Evolutionary conservation across 2,113 vertebrate genomes (phyloP), one percentile per base, ranked within the genome.

Genomic region (Sphaerodactylus townsendi): DNA sequence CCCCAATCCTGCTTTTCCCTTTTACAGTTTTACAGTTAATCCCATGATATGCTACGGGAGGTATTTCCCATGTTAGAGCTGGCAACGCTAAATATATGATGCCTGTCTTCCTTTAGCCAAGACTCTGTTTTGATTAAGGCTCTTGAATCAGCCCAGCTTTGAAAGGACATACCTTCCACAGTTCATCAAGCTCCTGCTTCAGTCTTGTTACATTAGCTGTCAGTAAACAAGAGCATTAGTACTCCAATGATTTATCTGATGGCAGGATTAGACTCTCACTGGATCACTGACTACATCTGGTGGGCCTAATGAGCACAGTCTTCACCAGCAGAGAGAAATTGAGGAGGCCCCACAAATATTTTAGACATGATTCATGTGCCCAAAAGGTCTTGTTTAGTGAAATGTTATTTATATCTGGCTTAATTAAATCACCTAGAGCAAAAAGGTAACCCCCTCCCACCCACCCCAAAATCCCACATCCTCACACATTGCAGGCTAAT

Each of bases 301-400:
- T 87, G 88, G 59, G 93, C 83, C 88, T 93, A 93, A 92, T 90
- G 90, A 94, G 90, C 83, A 85, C 91, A 92, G 90, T 87, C 89
- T 85, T 93, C 86, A 92, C 87, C 87, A 85, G 82, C 90, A 91
- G 41, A 86, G 84, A 88, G 84, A 88, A 87, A 64, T 88, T 90
- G 86, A 77, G 87, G 90, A 92, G 87, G 92, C 70, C 85, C 87
- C 89, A 81, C 86, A 90, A 9, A 94, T 94, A 90, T 85, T 94
- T 95, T 35, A 89, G 88, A 48, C 85, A 0, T 95, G 94, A 93
- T 93, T 93, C 94, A 92, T 74, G 71, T 81, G 90, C 84, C 87
- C 91, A 92, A 89, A 83, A 90, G 87, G 86, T 90, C 88, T 90
- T 94, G 91, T 94, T 95, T 93, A 91, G 91, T 91, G 92, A 91